Evolutionary conservation across 2,113 vertebrate species (phyloP).

Genomic region (Podocnemis expansa): DNA sequence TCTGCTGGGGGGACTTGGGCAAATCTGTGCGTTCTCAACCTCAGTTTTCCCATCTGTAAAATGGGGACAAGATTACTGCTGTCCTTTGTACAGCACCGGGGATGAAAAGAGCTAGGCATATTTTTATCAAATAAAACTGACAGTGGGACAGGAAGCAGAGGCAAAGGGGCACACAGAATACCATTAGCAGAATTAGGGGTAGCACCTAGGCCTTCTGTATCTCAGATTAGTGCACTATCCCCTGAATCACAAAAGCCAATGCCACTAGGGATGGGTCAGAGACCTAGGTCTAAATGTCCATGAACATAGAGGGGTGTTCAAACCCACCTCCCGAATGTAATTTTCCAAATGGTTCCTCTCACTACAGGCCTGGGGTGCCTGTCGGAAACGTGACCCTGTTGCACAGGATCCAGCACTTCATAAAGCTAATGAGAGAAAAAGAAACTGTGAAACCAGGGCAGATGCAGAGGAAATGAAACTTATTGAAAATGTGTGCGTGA

Average conservation of each 20-base stretch:
- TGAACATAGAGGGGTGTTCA: background rate
- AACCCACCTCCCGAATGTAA: background rate
- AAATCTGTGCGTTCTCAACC: background rate
- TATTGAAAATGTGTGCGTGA: rapidly evolving
- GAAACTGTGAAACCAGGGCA: background rate
- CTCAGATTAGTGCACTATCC: background rate
- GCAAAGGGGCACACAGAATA: background rate
- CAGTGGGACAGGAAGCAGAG: background rate
- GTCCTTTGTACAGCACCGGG: background rate
- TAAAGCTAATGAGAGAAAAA: rapidly evolving
- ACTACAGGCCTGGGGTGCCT: rapidly evolving
- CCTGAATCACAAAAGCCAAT: background rate
- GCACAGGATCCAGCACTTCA: background rate
- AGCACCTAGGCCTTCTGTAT: background rate
- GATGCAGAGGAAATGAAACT: constrained; percentile 52
- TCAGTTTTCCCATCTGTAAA: background rate
- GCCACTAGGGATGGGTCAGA: background rate
- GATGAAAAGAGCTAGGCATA: background rate
- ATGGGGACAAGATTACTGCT: background rate
- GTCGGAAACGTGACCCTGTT: background rate
- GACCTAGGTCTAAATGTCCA: background rate
- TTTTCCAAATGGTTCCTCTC: background rate
- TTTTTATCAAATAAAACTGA: background rate
- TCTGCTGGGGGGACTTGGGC: background rate
- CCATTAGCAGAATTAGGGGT: background rate